These are phyloP conservation scores for Drosophila fungiperda DNA, from an alignment of 2,888 invertebrate species.

Conservation along the genomic window DNA sequence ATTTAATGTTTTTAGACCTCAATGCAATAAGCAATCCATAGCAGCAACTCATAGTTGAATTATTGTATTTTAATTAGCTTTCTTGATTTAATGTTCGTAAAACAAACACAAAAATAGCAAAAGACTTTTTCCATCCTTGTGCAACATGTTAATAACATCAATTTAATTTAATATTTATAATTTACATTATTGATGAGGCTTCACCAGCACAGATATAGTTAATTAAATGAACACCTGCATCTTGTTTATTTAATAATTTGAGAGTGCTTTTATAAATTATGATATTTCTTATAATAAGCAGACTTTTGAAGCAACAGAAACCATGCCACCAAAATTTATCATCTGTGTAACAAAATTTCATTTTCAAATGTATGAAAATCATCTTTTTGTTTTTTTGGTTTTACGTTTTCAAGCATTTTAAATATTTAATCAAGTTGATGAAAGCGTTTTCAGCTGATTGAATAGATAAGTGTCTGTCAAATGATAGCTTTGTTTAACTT, in stretches of 20 bases:
- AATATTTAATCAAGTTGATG: slow-evolving; percentile 58
- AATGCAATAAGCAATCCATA: background rate
- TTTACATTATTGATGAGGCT: background rate
- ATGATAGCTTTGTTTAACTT: slow-evolving; percentile 32
- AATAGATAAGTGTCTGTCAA: slow-evolving; percentile 39
- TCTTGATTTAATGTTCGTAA: background rate
- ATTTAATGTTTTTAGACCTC: background rate
- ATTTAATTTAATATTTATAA: background rate
- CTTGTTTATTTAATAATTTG: background rate
- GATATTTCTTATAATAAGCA: background rate
- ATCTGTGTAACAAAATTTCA: background rate
- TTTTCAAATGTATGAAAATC: background rate
- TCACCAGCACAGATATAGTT: background rate
- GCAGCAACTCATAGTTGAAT: background rate
- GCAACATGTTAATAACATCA: background rate
- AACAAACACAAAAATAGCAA: background rate
- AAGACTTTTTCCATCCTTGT: background rate
- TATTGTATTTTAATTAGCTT: background rate
- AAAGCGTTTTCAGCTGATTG: slow-evolving; percentile 31
- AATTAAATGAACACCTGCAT: background rate
- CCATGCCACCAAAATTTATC: background rate
- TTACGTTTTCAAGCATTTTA: slow-evolving; percentile 1
- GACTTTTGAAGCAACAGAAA: no score
- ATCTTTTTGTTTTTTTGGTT: background rate
- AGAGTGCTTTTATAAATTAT: background rate